A percentile compares a stretch with the other conserved stretches of the same genome.
These are phyloP conservation scores for Brachionus asplanchnoidis DNA, from an alignment of 1,140 invertebrate genomes.

Conservation along the genomic window DNA sequence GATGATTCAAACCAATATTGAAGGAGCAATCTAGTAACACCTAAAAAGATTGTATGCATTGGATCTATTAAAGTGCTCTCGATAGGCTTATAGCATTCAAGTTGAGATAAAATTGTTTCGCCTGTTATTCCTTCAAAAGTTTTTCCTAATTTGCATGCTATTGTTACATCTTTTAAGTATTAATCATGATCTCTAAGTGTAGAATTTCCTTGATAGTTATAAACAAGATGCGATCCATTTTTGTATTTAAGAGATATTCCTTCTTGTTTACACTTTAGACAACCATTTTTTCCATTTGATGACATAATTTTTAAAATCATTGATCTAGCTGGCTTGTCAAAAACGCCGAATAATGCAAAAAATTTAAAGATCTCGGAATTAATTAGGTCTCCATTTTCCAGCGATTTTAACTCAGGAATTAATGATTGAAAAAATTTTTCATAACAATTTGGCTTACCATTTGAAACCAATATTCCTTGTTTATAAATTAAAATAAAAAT, in stretches of 20 bases:
- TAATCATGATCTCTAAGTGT: background rate
- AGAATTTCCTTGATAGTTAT: background rate
- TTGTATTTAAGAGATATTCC: background rate
- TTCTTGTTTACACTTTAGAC: background rate
- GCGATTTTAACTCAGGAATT: background rate
- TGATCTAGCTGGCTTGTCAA: background rate
- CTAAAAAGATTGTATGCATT: slow-evolving; percentile 11
- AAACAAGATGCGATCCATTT: background rate
- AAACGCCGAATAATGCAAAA: background rate
- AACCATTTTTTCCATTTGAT: background rate
- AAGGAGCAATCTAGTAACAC: background rate
- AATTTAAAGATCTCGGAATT: background rate
- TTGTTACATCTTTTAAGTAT: background rate
- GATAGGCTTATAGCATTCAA: background rate
- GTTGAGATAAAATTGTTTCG: background rate
- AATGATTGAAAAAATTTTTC: background rate
- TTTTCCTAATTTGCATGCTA: background rate
- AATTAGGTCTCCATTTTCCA: background rate
- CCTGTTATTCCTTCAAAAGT: background rate
- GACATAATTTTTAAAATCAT: background rate
- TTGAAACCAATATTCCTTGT: background rate
- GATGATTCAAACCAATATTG: slow-evolving; percentile 2
- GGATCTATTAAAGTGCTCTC: slow-evolving; percentile 9
- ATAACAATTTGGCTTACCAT: background rate
- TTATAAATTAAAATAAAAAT: background rate